Evolutionary conservation across 2,797 vertebrate genomes (phyloP).

Genomic region (Threskiornis aethiopicus): DNA sequence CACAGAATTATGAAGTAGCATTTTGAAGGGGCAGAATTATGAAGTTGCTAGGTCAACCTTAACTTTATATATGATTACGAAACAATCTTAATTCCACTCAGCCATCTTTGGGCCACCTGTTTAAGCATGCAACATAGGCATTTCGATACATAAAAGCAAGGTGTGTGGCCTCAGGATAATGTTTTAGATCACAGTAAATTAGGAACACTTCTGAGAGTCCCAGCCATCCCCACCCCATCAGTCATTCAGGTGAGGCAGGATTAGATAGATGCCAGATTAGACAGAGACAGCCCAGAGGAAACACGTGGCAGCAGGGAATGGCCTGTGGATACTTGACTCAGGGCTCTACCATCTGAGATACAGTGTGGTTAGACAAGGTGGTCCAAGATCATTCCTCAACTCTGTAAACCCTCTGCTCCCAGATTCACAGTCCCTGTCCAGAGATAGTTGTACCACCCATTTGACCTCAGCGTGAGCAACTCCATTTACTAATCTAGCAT

Average conservation of each 20-base stretch:
- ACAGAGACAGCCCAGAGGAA: neutral
- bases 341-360: neutral
- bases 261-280: neutral
- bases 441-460: neutral
- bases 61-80: neutral
- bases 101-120: neutral
- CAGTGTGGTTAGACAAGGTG: neutral
- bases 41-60: neutral
- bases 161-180: neutral
- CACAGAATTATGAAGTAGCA: neutral
- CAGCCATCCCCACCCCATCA: neutral
- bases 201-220: neutral
- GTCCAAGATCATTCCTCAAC: neutral
- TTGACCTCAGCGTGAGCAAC: neutral
- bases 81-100: neutral
- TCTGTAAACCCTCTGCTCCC: neutral
- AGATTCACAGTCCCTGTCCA: neutral
- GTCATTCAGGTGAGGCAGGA: neutral
- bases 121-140: neutral
- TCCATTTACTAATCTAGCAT: neutral
- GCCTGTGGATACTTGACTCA: neutral
- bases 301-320: accelerated
- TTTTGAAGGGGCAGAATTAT: neutral
- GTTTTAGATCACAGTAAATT: neutral
- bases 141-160: neutral